Percentiles rank a stretch among this genome's conserved stretches.
Evolutionary conservation across 2,888 invertebrate species (phyloP).

Genomic region (Chrysodeixis includens): DNA sequence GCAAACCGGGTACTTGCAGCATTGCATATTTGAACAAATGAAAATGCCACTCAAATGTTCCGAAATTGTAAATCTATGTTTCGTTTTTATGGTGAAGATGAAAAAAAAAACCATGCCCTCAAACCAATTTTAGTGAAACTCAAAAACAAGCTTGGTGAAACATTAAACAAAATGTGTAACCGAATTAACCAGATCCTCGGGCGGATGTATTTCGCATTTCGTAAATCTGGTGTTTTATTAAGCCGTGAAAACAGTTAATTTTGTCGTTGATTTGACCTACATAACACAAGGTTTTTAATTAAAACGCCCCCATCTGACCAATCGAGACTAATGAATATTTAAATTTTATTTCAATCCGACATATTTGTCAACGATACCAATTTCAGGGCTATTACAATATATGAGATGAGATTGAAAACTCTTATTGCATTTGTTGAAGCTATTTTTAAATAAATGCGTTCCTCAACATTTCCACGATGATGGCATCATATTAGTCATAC

Average conservation of each 20-base stretch:
- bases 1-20: too few relatives aligned
- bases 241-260: conserved; percentile 44
- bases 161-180: not conserved
- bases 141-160: not conserved
- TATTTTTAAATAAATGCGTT: too few relatives aligned
- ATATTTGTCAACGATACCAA: conserved; percentile 29
- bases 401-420: not conserved
- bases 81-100: too few relatives aligned
- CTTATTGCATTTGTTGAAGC: too few relatives aligned
- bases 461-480: too few relatives aligned
- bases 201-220: conserved; percentile 3
- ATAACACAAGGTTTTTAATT: conserved; percentile 44
- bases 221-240: conserved; percentile 27
- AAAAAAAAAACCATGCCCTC: too few relatives aligned
- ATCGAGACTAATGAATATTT: conserved; percentile 47
- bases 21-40: too few relatives aligned
- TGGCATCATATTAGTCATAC: too few relatives aligned
- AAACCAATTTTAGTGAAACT: not conserved
- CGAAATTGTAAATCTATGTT: too few relatives aligned
- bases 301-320: conserved; percentile 23
- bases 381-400: conserved; percentile 24
- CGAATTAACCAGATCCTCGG: not conserved
- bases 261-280: conserved; percentile 34
- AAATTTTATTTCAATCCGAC: conserved; percentile 42
- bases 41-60: too few relatives aligned